Evolutionary conservation across 2,113 vertebrate genomes (phyloP).

Genomic region (Illadopsis cleaveri): DNA sequence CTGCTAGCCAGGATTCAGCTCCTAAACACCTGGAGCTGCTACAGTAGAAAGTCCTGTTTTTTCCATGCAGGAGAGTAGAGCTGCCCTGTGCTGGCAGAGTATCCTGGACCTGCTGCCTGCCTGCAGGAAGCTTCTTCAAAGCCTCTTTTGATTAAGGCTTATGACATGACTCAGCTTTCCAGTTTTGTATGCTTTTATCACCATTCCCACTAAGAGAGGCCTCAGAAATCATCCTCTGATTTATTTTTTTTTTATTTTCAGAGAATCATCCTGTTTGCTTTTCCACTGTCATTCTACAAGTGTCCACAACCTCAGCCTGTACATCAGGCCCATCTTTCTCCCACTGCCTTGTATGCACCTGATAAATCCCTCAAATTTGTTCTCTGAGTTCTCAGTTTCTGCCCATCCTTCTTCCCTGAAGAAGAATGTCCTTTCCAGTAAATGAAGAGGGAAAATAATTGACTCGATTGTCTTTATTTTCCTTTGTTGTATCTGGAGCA

Average conservation of each 20-base stretch:
- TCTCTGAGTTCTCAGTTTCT: neutral
- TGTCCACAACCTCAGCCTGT: neutral
- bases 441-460: neutral
- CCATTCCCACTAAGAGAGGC: neutral
- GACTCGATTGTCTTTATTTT: neutral
- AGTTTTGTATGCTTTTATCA: constrained; percentile 3
- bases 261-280: constrained; percentile 9
- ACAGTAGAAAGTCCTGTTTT: neutral
- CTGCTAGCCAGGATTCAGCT: neutral
- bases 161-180: constrained; percentile 37
- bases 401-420: neutral
- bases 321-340: neutral
- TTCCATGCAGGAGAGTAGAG: neutral
- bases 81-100: neutral
- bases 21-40: neutral
- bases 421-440: neutral
- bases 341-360: neutral
- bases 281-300: neutral
- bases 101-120: neutral
- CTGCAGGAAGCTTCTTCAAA: constrained; percentile 35
- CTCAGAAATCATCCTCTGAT: neutral
- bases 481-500: neutral
- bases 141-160: constrained; percentile 24
- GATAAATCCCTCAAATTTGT: neutral
- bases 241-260: neutral